Evolutionary conservation across 2,888 invertebrate species (phyloP), one percentile per base, ranked within the genome.

Genomic region (Pasiphila rectangulata): DNA sequence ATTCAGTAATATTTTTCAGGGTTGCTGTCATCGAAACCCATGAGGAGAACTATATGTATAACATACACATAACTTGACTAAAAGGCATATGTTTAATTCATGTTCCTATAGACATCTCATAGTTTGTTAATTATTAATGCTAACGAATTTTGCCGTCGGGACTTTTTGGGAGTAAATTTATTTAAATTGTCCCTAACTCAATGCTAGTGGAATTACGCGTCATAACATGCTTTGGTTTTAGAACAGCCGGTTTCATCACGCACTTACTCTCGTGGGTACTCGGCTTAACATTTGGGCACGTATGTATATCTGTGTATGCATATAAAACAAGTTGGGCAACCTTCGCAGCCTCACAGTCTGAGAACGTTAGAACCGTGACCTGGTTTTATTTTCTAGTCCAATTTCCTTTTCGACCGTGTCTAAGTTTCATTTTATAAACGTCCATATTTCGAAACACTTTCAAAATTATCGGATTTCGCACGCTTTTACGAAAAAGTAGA

Each of bases 351-450:
- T 60, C 59, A 42, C 51, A 56, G 67, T 62, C 60, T 74, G 75
- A 75, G 72, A 79, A 69, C 67, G 64, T 60, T 61, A 60, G 60
- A 70, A 66, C 81, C 79, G 62, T 82, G 84, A 76, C 83, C 83
- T 58, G 72, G 72, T 65, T 80, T 76, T 79, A 81, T 80, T 76
- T 79, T 76, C 76, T 78, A 73, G 72, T 77, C 74, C 75, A 78
- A 79, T 83, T 83, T 84, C 80, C 77, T 80, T 72, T 70, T 64
- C 65, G 67, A 69, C 75, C 76, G 76, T 75, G 76, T 76, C 76
- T 71, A 72, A 78, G 69, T 71, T 72, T 74, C 74, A 78, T 71
- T 72, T 67, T 58, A 67, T 75, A 73, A 80, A 79, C 75, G 76
- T 78, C 74, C 77, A 75, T 67, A 69, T 73, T 75, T 74, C 64